Base-by-base conservation (phyloP, 2,888 invertebrate genomes). In the Pyralis farinalis region DNA sequence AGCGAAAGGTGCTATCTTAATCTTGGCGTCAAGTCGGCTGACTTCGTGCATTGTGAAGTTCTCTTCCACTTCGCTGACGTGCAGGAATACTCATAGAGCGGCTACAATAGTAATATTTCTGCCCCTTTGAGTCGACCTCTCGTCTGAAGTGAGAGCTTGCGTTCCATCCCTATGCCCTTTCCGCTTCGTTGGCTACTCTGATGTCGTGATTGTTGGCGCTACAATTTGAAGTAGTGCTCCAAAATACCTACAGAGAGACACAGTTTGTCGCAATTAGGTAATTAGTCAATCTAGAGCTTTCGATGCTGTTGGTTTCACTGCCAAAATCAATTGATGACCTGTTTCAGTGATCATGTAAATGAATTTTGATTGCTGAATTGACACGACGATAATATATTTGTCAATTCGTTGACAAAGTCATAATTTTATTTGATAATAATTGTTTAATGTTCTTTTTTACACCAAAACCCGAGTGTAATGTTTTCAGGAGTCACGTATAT, bases 61-160 rank as follows among this genome's bases (percentile, higher is more conserved):
- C 25, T 16, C 27, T 33, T 38, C 33, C 38, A 25, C 16, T 38
- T 12, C 38, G 32, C 38, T 38, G 33, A 34, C 39, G 39, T 33
- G 39, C 33, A 28, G 27, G 33, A 39, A 27, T 33, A 27, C 12
- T 38, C 32, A 32, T 16, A 32, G 32, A 32, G 20, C 21, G 29
- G 30, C 30, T 28, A 33, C 27, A 39, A 39, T 20, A 27, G 39
- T 33, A 28, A 39, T 33, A 39, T 39, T 39, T 38, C 38, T 68
- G 63, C 67, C 70, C 65, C 73, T 80, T 80, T 72, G 71, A 78
- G 55, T 65, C 56, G 49, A 55, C 57, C 50, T 55, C 47, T 55
- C 36, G 30, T 12, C 41, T 34, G 42, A 40, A 44, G 33, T 33
- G 28, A 10, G 27, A 22, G 9, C 25, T 28, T 31, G 29, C 38